Evolutionary conservation across 1,140 invertebrate species (phyloP).

Genomic region (Zaprionus capensis): DNA sequence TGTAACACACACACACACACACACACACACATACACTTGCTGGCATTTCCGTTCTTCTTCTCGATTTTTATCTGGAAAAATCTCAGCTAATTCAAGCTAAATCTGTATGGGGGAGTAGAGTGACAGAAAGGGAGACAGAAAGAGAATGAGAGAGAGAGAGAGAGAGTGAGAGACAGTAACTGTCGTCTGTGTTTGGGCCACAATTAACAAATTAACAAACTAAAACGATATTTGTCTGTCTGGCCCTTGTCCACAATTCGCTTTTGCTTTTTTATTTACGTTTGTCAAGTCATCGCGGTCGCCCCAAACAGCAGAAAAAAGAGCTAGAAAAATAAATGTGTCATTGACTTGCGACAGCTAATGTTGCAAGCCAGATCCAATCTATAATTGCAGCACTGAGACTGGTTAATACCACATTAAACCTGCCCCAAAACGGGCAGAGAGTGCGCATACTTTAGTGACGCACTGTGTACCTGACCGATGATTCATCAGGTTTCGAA

Average conservation of each 20-base stretch:
- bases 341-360: slow-evolving; percentile 14
- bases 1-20: neutral
- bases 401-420: slow-evolving; percentile 3
- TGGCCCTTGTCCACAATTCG: neutral
- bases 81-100: neutral
- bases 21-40: neutral
- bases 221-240: slow-evolving; percentile 11
- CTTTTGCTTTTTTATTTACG: neutral
- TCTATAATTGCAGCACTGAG: slow-evolving; percentile 18
- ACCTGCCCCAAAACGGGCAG: neutral
- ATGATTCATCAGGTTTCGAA: neutral
- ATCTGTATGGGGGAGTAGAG: neutral
- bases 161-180: neutral
- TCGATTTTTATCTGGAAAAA: neutral
- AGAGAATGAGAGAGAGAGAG: neutral
- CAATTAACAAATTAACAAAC: slow-evolving; percentile 24
- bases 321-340: slow-evolving; percentile 11
- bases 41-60: neutral
- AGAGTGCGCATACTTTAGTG: neutral
- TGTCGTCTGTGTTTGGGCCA: slow-evolving; percentile 9
- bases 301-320: neutral
- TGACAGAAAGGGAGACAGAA: neutral
- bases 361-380: slow-evolving; percentile 27
- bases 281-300: slow-evolving; percentile 20
- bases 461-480: neutral